These are phyloP conservation scores for Globia sparganii DNA, from an alignment of 2,888 invertebrate genomes.

Conservation along the genomic window DNA sequence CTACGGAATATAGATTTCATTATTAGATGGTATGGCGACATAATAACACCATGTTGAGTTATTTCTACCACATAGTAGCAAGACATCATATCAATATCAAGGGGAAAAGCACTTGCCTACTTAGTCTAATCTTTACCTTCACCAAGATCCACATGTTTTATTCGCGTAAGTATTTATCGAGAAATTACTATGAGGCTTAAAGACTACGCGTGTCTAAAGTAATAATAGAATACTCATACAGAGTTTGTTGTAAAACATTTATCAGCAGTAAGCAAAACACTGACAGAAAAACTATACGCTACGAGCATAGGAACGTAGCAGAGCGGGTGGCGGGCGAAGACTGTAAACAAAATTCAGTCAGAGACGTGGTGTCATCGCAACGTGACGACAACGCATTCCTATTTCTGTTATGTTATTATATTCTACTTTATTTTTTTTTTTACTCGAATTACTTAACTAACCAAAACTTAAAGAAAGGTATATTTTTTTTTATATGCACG, in stretches of 20 bases:
- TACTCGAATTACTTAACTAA: no score
- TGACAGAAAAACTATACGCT: slow-evolving; percentile 36
- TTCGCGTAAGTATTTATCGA: not conserved
- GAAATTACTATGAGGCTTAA: slow-evolving; percentile 32
- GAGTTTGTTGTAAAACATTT: slow-evolving; percentile 54
- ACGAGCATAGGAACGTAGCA: slow-evolving; percentile 21
- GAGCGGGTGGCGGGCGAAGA: slow-evolving; percentile 41
- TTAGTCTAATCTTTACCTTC: no score
- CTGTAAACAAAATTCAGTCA: not conserved
- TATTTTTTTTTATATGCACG: no score
- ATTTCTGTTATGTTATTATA: no score
- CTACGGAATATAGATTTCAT: no score
- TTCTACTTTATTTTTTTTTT: no score
- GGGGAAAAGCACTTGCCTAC: no score
- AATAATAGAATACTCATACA: slow-evolving; percentile 39
- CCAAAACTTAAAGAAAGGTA: no score
- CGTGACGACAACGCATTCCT: no score
- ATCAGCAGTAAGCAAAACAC: slow-evolving; percentile 39
- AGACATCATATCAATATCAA: no score
- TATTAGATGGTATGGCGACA: not conserved
- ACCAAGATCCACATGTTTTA: not conserved
- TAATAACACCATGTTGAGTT: not conserved
- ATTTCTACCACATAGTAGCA: not conserved
- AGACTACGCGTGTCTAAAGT: slow-evolving; percentile 11
- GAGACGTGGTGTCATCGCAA: no score